Conservation (phyloP, 2,113 vertebrate species). For the Xiphophorus maculatus region DNA sequence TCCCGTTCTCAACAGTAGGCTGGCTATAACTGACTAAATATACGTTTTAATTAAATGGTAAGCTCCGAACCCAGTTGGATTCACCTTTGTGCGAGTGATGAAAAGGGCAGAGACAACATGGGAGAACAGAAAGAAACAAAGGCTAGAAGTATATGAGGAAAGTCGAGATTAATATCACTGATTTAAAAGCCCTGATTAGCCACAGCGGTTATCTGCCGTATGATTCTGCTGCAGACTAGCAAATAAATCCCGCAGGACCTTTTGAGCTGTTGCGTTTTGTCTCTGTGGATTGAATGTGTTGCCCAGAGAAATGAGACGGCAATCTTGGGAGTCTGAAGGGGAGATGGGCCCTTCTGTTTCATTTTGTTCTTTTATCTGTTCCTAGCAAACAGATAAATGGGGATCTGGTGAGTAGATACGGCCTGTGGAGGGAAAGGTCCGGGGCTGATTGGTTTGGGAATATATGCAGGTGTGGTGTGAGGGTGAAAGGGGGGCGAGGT, state of each 20-base stretch:
- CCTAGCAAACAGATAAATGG: neutral
- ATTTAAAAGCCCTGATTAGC: neutral
- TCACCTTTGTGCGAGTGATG: conserved; percentile 1
- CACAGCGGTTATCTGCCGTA: too few relatives aligned
- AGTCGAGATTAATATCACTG: neutral
- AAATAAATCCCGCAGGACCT: neutral
- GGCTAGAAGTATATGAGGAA: neutral
- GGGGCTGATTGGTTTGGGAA: neutral
- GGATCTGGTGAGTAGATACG: neutral
- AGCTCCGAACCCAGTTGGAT: conserved; percentile 7
- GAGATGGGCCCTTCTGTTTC: neutral
- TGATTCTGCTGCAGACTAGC: neutral
- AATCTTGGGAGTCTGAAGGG: neutral
- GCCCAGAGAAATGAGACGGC: too few relatives aligned
- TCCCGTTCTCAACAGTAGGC: conserved; percentile 8
- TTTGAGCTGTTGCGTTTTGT: too few relatives aligned
- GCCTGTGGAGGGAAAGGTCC: neutral
- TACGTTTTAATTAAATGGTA: neutral
- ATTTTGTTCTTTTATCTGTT: neutral
- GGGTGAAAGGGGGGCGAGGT: neutral
- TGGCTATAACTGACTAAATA: conserved; percentile 6
- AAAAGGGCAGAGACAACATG: neutral
- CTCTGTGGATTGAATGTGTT: too few relatives aligned
- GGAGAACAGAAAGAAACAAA: neutral
- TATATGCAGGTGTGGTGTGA: neutral